Evolutionary conservation across 2,888 invertebrate species (phyloP), one percentile per base, ranked within the genome.

Genomic region (Dryobotodes eremita): DNA sequence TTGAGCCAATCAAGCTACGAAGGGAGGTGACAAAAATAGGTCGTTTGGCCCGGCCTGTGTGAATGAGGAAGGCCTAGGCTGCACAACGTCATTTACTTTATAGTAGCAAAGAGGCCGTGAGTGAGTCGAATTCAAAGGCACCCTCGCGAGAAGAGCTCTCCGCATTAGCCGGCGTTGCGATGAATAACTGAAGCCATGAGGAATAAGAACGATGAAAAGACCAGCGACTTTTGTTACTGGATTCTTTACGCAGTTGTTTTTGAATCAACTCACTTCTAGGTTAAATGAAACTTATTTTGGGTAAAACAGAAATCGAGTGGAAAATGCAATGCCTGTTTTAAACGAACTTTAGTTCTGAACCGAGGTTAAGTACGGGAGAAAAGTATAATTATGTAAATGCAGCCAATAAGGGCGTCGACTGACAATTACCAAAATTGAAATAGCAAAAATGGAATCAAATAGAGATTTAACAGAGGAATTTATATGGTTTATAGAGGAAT

Each of bases 11-110:
- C 88, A 89, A 82, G 83, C 81, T 82, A 77, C 71, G 83, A 78
- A 79, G 82, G 72, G 87, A 87, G 86, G 89, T 84, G 89, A 89
- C 88, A 89, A 90, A 92, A 91, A 89, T 93, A 90, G 92, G 92
- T 90, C 92, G 84, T 86, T 88, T 86, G 82, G 87, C 86, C 77
- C 73, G 68, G 81, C 65, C 86, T 83, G 88, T 84, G 71, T 89
- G 89, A 91, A 90, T 91, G 90, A 36, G 31, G 31, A 73, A 84
- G 89, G 90, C 89, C 88, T 89, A 79, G 79, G 79, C 75, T 88
- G 79, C 84, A 83, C 87, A 90, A 90, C 91, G 90, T 91, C 92
- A 92, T 91, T 92, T 93, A 90, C 90, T 90, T 89, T 89, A 90
- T 89, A 87, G 86, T 85, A 79, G 88, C 89, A 90, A 90, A 91